Base-by-base conservation (phyloP, 2,113 vertebrate genomes). In the Pterophyllum scalare region DNA sequence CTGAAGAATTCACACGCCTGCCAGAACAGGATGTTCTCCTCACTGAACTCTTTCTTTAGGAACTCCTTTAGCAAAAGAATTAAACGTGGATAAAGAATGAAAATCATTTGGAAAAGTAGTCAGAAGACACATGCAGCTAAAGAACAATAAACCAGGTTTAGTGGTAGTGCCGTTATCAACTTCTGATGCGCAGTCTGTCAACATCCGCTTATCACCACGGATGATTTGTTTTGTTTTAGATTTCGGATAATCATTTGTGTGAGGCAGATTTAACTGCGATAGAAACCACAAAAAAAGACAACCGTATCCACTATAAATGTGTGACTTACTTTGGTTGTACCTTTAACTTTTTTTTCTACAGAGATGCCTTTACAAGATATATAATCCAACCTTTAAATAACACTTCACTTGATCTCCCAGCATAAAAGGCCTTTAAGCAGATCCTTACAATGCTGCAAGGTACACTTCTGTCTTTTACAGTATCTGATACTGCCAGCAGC, bases 21-120 rank as follows among this genome's bases (percentile, higher is more conserved):
- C 98, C 98, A 99, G 95, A 99, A 99, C 64, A 99, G 88, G 89
- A 99, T 99, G 84, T 99, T 99, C 92, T 99, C 98, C 94, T 99
- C 98, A 6, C 98, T 99, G 91, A 99, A 99, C 86, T 99, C 98
- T 79, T 99, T 99, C 93, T 98, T 97, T 3, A 99, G 95, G 91
- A 99, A 99, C 75, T 99, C 98, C 98, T 99, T 86, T 3, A 24
- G 85, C 57, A 80, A 58, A 20, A 83, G 1, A 64, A 57, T 28
- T 1, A 26, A 7, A 79, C 3, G 33, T 24, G 26, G 59, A 59
- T 43, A 3, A 64, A 60, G 26, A 61, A 59, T 7, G 1, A 19
- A 12, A 8, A 17, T 57, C 3, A 31, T 31, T 72, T 72, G 52
- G 43, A 52, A 28, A 72, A 14, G 24, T 17, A 72, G 65, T 72